Conservation (phyloP, 1,140 invertebrate genomes). For the Venturia canescens region DNA sequence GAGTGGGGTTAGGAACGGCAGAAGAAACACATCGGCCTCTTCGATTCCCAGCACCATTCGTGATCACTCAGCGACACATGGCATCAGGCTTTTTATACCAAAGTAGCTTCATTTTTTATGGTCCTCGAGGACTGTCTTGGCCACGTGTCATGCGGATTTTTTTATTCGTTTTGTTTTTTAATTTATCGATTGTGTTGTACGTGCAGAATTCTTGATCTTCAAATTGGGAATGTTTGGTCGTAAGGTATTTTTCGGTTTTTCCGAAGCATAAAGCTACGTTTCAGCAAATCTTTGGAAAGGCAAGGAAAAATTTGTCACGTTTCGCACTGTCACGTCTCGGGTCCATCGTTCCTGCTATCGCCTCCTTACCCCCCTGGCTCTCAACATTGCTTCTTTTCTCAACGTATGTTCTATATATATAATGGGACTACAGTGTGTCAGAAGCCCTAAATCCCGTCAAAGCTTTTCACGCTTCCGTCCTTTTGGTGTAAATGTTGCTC, state of each 20-base stretch:
- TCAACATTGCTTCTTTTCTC: background rate
- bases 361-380: background rate
- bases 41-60: slow-evolving; percentile 25
- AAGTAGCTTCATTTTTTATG: background rate
- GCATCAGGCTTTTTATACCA: slow-evolving; percentile 3
- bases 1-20: no score
- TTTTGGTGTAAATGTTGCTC: slow-evolving; percentile 22
- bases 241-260: background rate
- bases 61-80: background rate
- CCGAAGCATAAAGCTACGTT: slow-evolving; percentile 5
- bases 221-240: background rate
- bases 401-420: background rate
- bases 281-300: background rate
- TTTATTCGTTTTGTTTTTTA: no score
- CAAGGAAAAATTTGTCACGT: slow-evolving; percentile 8
- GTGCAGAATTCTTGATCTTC: background rate
- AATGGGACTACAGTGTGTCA: background rate
- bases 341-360: slow-evolving; percentile 9
- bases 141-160: no score
- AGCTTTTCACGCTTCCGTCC: slow-evolving; percentile 26
- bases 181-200: no score
- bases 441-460: background rate
- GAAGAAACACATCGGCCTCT: slow-evolving; percentile 13
- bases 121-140: background rate
- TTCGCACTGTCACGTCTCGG: slow-evolving; percentile 10